Conservation (phyloP, 92 coral and sea anemone genomes). For the Plumapathes pennacea region DNA sequence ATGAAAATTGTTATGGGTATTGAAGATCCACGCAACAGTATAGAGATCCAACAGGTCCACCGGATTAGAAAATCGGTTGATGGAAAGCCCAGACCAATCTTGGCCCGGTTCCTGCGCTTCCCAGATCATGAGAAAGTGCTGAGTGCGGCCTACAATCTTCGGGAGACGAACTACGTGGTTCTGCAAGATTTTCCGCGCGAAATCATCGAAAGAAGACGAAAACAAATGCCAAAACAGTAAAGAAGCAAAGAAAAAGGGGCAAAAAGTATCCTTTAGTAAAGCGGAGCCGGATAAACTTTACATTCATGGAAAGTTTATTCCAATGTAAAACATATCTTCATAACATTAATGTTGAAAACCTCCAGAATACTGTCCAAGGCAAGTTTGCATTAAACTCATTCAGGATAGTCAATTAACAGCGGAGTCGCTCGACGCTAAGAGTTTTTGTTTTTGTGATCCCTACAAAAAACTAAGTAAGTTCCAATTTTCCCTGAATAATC, state of each 20-base stretch:
- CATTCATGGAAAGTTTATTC: conserved; percentile 6
- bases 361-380: too few relatives aligned
- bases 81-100: conserved; percentile 4
- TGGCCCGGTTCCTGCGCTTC: background rate
- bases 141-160: background rate
- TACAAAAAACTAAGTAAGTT: too few relatives aligned
- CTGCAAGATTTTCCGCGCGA: conserved; percentile 11
- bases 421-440: too few relatives aligned
- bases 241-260: conserved; percentile 3
- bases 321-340: too few relatives aligned
- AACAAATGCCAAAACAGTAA: conserved; percentile 1
- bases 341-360: too few relatives aligned
- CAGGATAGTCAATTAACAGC: too few relatives aligned
- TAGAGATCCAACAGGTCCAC: conserved; percentile 2
- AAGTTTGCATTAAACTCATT: too few relatives aligned
- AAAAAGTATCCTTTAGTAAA: conserved; percentile 12
- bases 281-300: conserved; percentile 14
- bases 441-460: too few relatives aligned
- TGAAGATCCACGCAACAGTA: conserved; percentile 1
- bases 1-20: background rate
- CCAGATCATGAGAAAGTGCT: conserved; percentile 5
- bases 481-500: too few relatives aligned
- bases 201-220: conserved; percentile 8
- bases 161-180: background rate
- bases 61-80: conserved; percentile 7